Evolutionary conservation across 2,888 invertebrate species (phyloP).

Genomic region (Pandemis cinnamomeana): DNA sequence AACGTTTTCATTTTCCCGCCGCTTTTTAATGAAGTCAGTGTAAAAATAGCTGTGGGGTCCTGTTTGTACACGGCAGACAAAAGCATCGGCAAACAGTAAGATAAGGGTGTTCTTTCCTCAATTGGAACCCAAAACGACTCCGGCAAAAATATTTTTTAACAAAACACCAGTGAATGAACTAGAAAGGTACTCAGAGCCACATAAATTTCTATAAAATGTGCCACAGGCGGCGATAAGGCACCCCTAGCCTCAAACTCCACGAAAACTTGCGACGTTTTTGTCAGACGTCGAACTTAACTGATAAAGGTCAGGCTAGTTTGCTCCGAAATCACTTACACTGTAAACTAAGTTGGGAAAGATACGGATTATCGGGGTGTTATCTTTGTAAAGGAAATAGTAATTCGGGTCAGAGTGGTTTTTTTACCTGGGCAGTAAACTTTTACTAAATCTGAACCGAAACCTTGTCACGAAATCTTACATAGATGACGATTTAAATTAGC

Average conservation of each 20-base stretch:
- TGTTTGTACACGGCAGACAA: neutral
- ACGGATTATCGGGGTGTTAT: constrained; percentile 34
- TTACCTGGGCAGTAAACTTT: constrained; percentile 10
- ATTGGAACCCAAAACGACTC: constrained; percentile 19
- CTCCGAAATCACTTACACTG: constrained; percentile 64
- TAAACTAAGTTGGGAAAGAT: constrained; percentile 65
- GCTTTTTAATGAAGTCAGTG: constrained; percentile 6
- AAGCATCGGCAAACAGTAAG: constrained; percentile 8
- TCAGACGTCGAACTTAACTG: constrained; percentile 72
- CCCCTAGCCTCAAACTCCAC: constrained; percentile 59
- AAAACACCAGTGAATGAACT: constrained; percentile 32
- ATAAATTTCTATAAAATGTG: constrained; percentile 79
- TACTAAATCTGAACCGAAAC: neutral
- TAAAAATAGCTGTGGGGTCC: constrained; percentile 5
- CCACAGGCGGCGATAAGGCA: constrained; percentile 70
- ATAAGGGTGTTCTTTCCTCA: constrained; percentile 24
- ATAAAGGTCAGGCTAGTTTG: constrained; percentile 43
- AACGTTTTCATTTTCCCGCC: neutral
- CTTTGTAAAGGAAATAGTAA: constrained; percentile 12
- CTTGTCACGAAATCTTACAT: neutral
- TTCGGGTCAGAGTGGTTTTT: constrained; percentile 16
- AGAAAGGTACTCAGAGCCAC: constrained; percentile 56
- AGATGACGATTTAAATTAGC: too few species aligned
- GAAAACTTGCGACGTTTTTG: constrained; percentile 63
- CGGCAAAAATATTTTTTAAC: constrained; percentile 42